phyloP scores from a whole-genome alignment of 2,888 invertebrate genomes.

The Andrena marginata region DNA sequence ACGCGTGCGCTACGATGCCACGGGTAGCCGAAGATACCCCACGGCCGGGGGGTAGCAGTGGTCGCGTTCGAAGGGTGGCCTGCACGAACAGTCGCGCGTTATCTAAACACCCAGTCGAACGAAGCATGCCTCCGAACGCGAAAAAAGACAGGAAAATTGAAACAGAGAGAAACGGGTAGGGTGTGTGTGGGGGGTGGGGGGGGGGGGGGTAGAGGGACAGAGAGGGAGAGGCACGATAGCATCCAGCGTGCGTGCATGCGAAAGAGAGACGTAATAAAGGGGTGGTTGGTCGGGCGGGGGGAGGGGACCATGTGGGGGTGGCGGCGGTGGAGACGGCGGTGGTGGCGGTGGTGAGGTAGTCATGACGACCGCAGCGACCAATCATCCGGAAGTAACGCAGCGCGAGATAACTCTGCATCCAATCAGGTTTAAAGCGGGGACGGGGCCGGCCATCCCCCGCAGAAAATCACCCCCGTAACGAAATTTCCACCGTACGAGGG shows the following conservation, averaged over 20 bases:
- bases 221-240: neutral
- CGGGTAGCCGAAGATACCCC: constrained; percentile 33
- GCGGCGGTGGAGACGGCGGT: constrained; percentile 76
- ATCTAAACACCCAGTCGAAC: constrained; percentile 69
- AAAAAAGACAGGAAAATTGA: constrained; percentile 47
- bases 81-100: constrained; percentile 51
- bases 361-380: constrained; percentile 85
- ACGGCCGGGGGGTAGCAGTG: constrained; percentile 8
- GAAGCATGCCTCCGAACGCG: constrained; percentile 2
- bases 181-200: constrained; percentile 17
- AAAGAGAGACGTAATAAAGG: constrained; percentile 45
- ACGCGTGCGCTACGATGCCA: constrained; percentile 28
- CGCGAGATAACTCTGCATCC: constrained; percentile 85
- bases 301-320: constrained; percentile 67
- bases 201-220: neutral
- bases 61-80: constrained; percentile 33
- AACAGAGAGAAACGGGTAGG: constrained; percentile 23
- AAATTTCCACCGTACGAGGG: constrained; percentile 79
- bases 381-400: constrained; percentile 85
- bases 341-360: constrained; percentile 80
- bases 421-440: constrained; percentile 84
- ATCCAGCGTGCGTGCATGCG: constrained; percentile 3
- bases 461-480: constrained; percentile 77
- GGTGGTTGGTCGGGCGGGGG: constrained; percentile 40
- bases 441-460: constrained; percentile 76